A percentile compares a stretch with the other conserved stretches of the same genome.
Evolutionary conservation across 2,888 invertebrate species (phyloP).

Genomic region (Pseudoips prasinana): DNA sequence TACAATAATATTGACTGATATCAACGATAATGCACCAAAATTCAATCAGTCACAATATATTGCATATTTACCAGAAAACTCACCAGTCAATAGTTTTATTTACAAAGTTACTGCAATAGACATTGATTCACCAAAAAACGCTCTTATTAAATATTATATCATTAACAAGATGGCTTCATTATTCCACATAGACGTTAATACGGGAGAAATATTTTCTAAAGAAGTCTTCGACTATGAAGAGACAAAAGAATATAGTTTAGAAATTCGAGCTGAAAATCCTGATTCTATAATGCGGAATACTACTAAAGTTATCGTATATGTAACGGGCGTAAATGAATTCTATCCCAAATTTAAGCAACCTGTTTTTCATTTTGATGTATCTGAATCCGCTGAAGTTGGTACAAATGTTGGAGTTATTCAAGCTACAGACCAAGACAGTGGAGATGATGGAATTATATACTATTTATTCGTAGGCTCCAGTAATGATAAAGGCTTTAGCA

Average conservation of each 20-base stretch:
- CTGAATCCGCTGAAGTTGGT: conserved; percentile 94
- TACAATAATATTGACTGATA: conserved; percentile 93
- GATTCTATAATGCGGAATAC: conserved; percentile 90
- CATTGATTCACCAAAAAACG: conserved; percentile 93
- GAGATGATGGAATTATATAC: conserved; percentile 93
- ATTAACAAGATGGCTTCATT: conserved; percentile 88
- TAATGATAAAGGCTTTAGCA: conserved; percentile 94
- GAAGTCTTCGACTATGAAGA: conserved; percentile 94
- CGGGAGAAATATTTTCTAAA: conserved; percentile 89
- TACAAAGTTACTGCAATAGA: conserved; percentile 90
- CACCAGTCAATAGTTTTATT: conserved; percentile 87
- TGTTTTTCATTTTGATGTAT: conserved; percentile 95
- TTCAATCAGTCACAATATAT: conserved; percentile 91
- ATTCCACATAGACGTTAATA: conserved; percentile 89
- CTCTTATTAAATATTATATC: conserved; percentile 91
- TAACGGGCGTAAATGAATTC: conserved; percentile 94
- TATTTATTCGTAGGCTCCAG: conserved; percentile 97
- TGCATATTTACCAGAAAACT: conserved; percentile 92
- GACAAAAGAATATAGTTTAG: conserved; percentile 86
- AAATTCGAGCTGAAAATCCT: conserved; percentile 93
- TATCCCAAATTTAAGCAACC: conserved; percentile 94
- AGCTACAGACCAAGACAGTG: conserved; percentile 94
- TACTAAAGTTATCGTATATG: conserved; percentile 87
- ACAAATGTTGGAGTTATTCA: conserved; percentile 92
- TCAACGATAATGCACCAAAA: conserved; percentile 95